A percentile compares a stretch with the other conserved stretches of the same genome.
These are phyloP conservation scores for Donacobius atricapilla DNA, from an alignment of 2,113 vertebrate species.

Conservation along the genomic window DNA sequence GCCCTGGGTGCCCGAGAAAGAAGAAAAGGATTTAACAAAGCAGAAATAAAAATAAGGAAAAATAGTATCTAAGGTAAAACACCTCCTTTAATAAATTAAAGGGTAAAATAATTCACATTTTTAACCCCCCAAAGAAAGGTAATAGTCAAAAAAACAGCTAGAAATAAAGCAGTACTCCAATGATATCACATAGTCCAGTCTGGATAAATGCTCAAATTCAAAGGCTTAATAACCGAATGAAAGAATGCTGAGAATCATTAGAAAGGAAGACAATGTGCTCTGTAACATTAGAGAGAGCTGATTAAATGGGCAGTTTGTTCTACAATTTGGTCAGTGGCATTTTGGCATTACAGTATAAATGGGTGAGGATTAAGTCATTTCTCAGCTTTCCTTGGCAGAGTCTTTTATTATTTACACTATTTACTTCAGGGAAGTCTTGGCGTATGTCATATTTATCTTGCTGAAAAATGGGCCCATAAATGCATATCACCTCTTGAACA, in stretches of 20 bases:
- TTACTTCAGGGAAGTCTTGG: slow-evolving; percentile 84
- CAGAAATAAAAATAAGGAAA: slow-evolving; percentile 49
- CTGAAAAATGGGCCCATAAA: slow-evolving; percentile 83
- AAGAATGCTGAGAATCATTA: slow-evolving; percentile 58
- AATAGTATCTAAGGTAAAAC: slow-evolving; percentile 2
- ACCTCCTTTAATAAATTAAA: slow-evolving; percentile 28
- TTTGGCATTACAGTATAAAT: slow-evolving; percentile 77
- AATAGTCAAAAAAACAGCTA: neutral
- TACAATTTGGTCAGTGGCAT: slow-evolving; percentile 69
- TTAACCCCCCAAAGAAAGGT: neutral
- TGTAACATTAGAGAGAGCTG: slow-evolving; percentile 65
- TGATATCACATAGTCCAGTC: neutral
- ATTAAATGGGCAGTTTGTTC: slow-evolving; percentile 77
- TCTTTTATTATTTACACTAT: slow-evolving; percentile 88
- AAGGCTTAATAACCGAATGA: neutral
- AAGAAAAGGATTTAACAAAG: slow-evolving; percentile 55
- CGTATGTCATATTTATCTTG: slow-evolving; percentile 82
- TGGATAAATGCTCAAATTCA: neutral
- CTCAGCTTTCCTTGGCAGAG: slow-evolving; percentile 84
- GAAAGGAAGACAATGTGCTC: slow-evolving; percentile 59
- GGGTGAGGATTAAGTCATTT: slow-evolving; percentile 84
- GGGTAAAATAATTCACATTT: slow-evolving; percentile 12
- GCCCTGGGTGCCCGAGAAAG: slow-evolving; percentile 18
- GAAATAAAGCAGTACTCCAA: neutral
- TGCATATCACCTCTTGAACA: slow-evolving; percentile 87